Evolutionary conservation across 2,888 invertebrate genomes (phyloP), one percentile per base, ranked within the genome.

Genomic region (Elysia crispata): DNA sequence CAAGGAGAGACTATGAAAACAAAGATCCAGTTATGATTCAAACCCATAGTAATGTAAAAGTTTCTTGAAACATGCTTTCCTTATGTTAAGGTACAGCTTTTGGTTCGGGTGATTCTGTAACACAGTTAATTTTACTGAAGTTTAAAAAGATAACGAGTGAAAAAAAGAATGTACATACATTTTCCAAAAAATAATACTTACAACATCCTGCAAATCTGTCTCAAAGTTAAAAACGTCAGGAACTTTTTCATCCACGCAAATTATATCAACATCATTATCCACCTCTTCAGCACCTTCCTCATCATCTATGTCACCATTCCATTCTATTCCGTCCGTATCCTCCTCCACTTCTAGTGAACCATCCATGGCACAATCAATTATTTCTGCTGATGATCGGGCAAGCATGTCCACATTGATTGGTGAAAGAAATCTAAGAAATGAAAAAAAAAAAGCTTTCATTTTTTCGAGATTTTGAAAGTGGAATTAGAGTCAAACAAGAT

Each of bases 241-340:
- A n/a, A 50, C 72, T 49, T 41, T 73, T 49, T 81, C 75, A 23
- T 76, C 5, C 5, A 79, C 31, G 18, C 13, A 54, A 23, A 64
- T 30, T 31, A 54, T 76, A 64, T 77, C 62, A 50, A 60, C 76
- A 67, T 79, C 73, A 41, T 81, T 77, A 28, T 78, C 74, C 6
- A 76, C 74, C 25, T 81, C 84, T 74, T 82, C 82, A 62, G 3
- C n/a, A 18, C 49, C 30, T 13, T 74, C 79, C 11, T 72, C 78
- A 1, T 78, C 73, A 6, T 60, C 31, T 3, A 70, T 62, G n/a
- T 74, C 79, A 13, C 62, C 72, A 6, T 78, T 60, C 18, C 67
- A 20, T 23, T 69, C 30, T 1, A 57, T 13, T 15, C 31, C 70
- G 28, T 77, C 69, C 23, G 69, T 23, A 41, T 69, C 23, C 20